phyloP scores from a whole-genome alignment of 2,113 vertebrate species.

The Colius striatus region DNA sequence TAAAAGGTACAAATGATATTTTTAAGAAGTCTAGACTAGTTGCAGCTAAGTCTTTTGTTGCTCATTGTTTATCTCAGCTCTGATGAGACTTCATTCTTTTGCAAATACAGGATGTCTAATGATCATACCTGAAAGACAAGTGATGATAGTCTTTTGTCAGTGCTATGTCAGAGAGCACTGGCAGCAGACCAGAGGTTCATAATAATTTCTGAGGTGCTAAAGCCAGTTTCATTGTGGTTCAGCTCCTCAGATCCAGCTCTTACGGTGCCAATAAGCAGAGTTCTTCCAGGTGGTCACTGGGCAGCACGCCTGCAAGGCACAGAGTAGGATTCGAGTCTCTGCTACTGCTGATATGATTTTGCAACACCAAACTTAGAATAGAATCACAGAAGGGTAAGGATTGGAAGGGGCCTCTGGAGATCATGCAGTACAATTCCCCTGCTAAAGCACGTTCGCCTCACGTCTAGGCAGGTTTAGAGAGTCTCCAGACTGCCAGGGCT shows the following conservation, averaged over 20 bases:
- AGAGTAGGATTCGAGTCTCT: neutral
- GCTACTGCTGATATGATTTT: neutral
- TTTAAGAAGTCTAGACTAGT: neutral
- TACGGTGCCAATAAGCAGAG: neutral
- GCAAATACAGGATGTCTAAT: neutral
- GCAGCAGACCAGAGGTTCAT: neutral
- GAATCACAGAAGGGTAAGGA: too few species aligned
- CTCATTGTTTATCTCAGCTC: neutral
- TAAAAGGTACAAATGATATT: neutral
- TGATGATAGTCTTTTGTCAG: neutral
- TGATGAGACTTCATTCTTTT: neutral
- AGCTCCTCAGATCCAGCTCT: neutral
- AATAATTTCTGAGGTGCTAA: neutral
- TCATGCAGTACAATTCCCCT: too few species aligned
- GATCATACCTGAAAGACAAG: neutral
- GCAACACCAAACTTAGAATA: neutral
- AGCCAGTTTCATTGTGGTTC: neutral
- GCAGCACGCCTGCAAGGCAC: accelerated
- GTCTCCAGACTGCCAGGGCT: too few species aligned
- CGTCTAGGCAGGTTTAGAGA: too few species aligned
- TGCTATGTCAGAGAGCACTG: neutral
- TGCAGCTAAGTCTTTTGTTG: neutral
- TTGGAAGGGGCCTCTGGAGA: too few species aligned
- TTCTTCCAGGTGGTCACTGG: too few species aligned
- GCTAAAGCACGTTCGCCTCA: too few species aligned